Base-by-base conservation (phyloP, 2,113 vertebrate species). In the Centropus bengalensis region DNA sequence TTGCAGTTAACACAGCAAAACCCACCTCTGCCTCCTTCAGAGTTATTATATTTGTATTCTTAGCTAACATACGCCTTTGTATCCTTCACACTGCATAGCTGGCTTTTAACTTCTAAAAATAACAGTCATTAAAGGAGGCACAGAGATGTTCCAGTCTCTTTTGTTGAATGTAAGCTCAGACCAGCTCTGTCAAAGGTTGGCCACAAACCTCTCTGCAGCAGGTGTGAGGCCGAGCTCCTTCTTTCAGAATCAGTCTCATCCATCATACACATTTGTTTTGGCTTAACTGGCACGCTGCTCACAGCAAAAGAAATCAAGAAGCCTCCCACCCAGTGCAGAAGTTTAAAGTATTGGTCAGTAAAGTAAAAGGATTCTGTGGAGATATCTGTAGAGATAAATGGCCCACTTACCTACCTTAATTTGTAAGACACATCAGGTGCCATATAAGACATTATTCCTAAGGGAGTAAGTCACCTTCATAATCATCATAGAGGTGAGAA, bases 401-500 rank as follows among this genome's bases (percentile, higher is more conserved):
- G 90, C 93, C 79, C 88, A 97, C 93, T 96, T 97, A 96, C 10
- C 87, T 62, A 38, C 86, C 74, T 93, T 97, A 96, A 96, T 97
- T 97, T 96, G 76, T 96, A 94, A 86, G 93, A 90, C 95, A 96
- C 70, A 95, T 97, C 96, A 96, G 73, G 76, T 86, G 33, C 86
- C 93, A 91, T 79, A 85, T 7, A 84, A 89, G 83, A 85, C 67
- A 95, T 91, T 91, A 86, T 78, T 95, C 89, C 82, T 78, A 90
- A 86, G 66, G 91, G 92, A 96, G 60, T 86, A 84, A 92, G 95
- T 97, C 95, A 97, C 96, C 96, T 97, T 97, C 89, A 91, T 96
- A 96, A 96, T 96, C 76, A 87, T 66, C 80, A 73, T 0, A 88
- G 86, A 96, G 89, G 91, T 94, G 78, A 97, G 73, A 90, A n/a